Base-by-base conservation (phyloP, 2,113 vertebrate genomes). In the Galbula dea region DNA sequence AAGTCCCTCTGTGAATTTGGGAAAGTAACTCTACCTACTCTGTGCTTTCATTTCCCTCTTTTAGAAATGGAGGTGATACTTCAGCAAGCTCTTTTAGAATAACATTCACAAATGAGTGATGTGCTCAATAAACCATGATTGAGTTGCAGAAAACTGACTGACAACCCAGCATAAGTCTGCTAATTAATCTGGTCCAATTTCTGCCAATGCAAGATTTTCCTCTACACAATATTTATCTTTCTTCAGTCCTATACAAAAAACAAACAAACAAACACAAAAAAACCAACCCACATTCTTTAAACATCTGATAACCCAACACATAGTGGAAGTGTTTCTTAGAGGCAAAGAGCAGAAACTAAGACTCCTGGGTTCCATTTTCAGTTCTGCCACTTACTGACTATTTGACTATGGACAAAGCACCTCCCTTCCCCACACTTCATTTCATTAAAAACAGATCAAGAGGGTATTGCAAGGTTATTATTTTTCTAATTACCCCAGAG, bases 401-500 rank as follows among this genome's bases (percentile, higher is more conserved):
- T 90, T 95, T 93, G 90, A 92, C 83, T 93, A 55, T 52, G 91
- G 89, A 76, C 95, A 92, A 96, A 91, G 58, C 49, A 89, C 57
- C 63, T 49, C 93, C 75, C 52, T 62, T 75, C 58, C 76, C 62
- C 24, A 54, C 62, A 58, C 55, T 89, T 82, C 62, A 88, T 81
- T 96, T 93, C 90, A 95, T 95, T 90, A 91, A 92, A 95, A 94
- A 85, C 77, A 95, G 77, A 83, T 95, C 93, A 94, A 94, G 88
- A 92, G 82, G 52, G 79, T 89, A 93, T 83, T 88, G 88, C 84
- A 85, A 85, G 89, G 88, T 91, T 89, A 93, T 96, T 96, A 93
- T 95, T 96, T 91, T 95, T 95, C 74, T 95, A 96, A 96, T 96
- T 91, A 95, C 82, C 82, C 92, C 83, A 89, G 81, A 90, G 89